phyloP scores from a whole-genome alignment of 37 sponge, comb jelly and placozoan species.

The Corticium candelabrum region DNA sequence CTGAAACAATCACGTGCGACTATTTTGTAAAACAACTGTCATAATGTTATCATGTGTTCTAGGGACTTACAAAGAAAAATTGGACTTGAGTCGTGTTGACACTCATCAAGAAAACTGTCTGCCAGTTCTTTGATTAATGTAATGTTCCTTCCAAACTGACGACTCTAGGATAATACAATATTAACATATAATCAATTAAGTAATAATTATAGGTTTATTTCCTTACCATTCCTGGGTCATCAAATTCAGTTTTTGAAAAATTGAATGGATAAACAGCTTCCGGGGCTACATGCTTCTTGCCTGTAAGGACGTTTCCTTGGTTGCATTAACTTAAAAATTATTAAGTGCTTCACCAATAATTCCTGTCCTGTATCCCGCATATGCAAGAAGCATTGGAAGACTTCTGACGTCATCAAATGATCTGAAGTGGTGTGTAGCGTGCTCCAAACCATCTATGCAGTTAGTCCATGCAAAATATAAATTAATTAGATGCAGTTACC shows the following conservation, averaged over 20 bases:
- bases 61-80: slow-evolving; percentile 58
- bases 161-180: background rate
- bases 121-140: slow-evolving; percentile 58
- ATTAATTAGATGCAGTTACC: no score
- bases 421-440: slow-evolving; percentile 44
- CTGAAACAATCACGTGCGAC: background rate
- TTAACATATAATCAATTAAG: no score
- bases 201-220: no score
- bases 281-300: slow-evolving; percentile 73
- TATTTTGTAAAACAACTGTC: background rate
- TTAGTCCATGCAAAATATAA: no score
- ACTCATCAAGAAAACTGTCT: slow-evolving; percentile 30
- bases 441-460: slow-evolving; percentile 41
- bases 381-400: slow-evolving; percentile 47
- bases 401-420: slow-evolving; percentile 58
- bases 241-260: slow-evolving; percentile 44
- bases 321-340: background rate
- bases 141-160: slow-evolving; percentile 59
- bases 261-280: slow-evolving; percentile 54
- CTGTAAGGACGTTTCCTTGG: no score
- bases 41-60: no score
- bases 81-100: slow-evolving; percentile 10
- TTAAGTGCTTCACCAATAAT: slow-evolving; percentile 31
- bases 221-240: slow-evolving; percentile 11
- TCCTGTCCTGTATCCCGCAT: slow-evolving; percentile 47